A percentile compares a stretch with the other conserved stretches of the same genome.
These are phyloP conservation scores for Bryconaethiops microstoma DNA, from an alignment of 2,797 vertebrate genomes.

Conservation along the genomic window DNA sequence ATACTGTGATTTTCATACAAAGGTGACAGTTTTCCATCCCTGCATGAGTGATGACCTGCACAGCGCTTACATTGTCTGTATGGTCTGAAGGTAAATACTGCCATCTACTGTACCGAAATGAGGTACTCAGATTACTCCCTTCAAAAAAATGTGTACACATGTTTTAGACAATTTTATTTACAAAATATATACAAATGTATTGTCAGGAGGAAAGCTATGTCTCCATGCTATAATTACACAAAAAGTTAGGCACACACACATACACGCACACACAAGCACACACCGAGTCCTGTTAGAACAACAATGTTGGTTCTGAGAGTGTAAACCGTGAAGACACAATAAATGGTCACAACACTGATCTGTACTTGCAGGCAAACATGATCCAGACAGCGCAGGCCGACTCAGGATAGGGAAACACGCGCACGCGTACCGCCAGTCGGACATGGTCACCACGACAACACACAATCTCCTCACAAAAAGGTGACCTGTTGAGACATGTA, in stretches of 20 bases:
- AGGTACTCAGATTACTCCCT: background rate
- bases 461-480: constrained; percentile 94
- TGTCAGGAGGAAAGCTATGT: background rate
- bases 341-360: constrained; percentile 85
- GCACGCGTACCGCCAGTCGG: constrained; percentile 89
- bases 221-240: background rate
- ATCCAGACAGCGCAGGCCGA: constrained; percentile 94
- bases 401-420: constrained; percentile 92
- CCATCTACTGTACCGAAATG: constrained; percentile 22
- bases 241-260: background rate
- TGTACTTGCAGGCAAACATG: constrained; percentile 99
- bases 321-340: background rate
- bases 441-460: constrained; percentile 95
- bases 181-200: constrained; percentile 62
- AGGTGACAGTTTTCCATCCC: too few relatives aligned
- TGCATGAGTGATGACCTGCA: background rate
- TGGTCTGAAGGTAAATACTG: background rate
- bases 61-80: too few relatives aligned
- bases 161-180: constrained; percentile 59
- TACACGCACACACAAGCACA: constrained; percentile 23
- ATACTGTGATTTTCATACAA: too few relatives aligned
- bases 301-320: background rate
- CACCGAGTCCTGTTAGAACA: too few relatives aligned
- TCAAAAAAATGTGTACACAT: background rate
- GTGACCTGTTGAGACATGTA: constrained; percentile 77